Base-by-base conservation (phyloP, 2,113 vertebrate species). In the Equus quagga region DNA sequence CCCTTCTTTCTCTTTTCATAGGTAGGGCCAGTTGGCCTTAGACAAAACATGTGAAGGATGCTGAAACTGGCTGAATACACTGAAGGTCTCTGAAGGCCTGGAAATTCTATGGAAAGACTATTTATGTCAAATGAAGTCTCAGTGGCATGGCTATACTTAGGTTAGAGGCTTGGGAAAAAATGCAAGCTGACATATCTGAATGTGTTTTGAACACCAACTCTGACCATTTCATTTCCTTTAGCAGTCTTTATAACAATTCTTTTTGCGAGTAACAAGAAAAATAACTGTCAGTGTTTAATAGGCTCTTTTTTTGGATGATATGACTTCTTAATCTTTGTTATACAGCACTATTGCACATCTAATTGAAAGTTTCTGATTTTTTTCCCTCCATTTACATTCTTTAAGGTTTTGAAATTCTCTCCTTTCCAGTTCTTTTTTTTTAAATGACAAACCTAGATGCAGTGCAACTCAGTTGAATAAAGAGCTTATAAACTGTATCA, bases 211-310 rank as follows among this genome's bases (percentile, higher is more conserved):
- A 79, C 24, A 81, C n/a, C 67, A 83, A 19, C 51, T 93, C 5
- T 87, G 60, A 95, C 21, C 76, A 17, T 19, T 23, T 78, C 23
- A 69, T 49, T 78, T 95, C 67, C 60, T 85, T 41, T 62, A 87
- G 36, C 72, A 75, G 51, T 83, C 49, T 96, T 81, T 44, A 24
- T 94, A 82, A 86, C 28, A 94, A 10, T 70, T 83, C 21, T 67
- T 69, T 87, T 62, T 79, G 10, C 94, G 58, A 86, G 54, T 93
- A 96, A 85, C 5, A 81, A 65, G n/a, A 95, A 64, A 69, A 64
- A 23, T 62, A 84, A 75, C 2, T 24, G 62, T 67, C 18, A 17
- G 15, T 89, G 14, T 96, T 96, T 73, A 88, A 94, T 8, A 89
- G n/a, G 26, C 31, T 64, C 24, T 91, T 85, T 31, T 84, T 54